Evolutionary conservation across 2,113 vertebrate species (phyloP).

Genomic region (Megaceryle maxima): DNA sequence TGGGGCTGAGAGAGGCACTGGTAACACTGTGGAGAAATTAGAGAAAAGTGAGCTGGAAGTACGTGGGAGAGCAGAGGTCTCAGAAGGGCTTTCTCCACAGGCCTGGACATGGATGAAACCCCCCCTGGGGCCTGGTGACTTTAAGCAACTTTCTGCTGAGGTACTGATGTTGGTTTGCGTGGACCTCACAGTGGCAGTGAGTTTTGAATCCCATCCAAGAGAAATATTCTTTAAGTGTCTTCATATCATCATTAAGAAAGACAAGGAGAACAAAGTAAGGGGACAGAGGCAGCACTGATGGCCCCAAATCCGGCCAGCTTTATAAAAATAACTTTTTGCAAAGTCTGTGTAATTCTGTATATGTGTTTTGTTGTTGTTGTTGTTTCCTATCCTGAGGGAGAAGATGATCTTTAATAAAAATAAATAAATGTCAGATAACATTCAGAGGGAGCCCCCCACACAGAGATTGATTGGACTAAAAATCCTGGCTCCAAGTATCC

Average conservation of each 20-base stretch:
- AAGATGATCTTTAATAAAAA: conserved; percentile 51
- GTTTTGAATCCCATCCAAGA: conserved; percentile 19
- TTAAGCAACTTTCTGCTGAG: neutral
- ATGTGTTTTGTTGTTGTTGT: neutral
- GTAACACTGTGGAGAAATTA: neutral
- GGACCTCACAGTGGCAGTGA: neutral
- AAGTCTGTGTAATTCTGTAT: conserved; percentile 49
- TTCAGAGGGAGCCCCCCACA: conserved; percentile 3
- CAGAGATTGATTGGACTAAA: conserved; percentile 19
- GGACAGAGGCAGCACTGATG: neutral
- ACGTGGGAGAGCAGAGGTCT: neutral
- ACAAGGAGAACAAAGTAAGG: conserved; percentile 31
- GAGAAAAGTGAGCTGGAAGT: neutral
- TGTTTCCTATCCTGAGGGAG: conserved; percentile 16
- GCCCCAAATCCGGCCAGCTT: neutral
- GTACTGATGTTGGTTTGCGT: neutral
- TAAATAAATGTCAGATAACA: conserved; percentile 27
- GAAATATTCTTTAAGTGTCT: conserved; percentile 29
- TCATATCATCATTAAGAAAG: conserved; percentile 54
- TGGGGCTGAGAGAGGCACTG: neutral
- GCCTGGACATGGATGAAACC: neutral
- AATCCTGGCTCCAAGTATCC: conserved; percentile 25
- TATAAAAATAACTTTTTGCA: conserved; percentile 53
- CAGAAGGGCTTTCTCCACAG: neutral
- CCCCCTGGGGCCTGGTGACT: accelerated